These are phyloP conservation scores for Engystomops pustulosus DNA, from an alignment of 2,113 vertebrate species.

Conservation along the genomic window DNA sequence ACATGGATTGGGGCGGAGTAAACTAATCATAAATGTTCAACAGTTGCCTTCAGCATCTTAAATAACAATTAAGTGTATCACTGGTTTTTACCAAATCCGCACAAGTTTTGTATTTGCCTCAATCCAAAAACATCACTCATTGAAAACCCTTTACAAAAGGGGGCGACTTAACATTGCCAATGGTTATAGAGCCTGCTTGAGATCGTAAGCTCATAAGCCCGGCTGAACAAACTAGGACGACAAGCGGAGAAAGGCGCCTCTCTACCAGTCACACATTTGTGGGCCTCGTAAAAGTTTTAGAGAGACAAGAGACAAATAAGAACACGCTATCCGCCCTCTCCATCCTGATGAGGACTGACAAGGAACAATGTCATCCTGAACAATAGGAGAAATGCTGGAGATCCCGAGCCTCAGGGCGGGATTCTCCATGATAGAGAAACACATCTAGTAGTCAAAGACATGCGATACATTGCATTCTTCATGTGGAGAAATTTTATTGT, in stretches of 20 bases:
- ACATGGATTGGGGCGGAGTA: not conserved
- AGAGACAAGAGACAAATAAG: slow-evolving; percentile 32
- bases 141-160: slow-evolving; percentile 29
- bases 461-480: too few relatives aligned
- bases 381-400: not conserved
- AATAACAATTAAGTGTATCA: slow-evolving; percentile 23
- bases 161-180: not conserved
- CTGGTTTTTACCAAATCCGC: not conserved
- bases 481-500: too few relatives aligned
- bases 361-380: not conserved
- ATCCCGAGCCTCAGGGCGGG: not conserved
- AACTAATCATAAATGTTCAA: not conserved
- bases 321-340: not conserved
- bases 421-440: not conserved
- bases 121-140: slow-evolving; percentile 22
- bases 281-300: slow-evolving; percentile 28
- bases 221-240: slow-evolving; percentile 23
- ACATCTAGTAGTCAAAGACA: not conserved
- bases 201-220: slow-evolving; percentile 37
- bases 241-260: not conserved
- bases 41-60: not conserved
- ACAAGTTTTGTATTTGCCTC: not conserved
- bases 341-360: not conserved
- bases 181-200: slow-evolving; percentile 18
- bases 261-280: slow-evolving; percentile 24